Evolutionary conservation across 2,113 vertebrate genomes (phyloP).

Genomic region (Baryphthengus martii): DNA sequence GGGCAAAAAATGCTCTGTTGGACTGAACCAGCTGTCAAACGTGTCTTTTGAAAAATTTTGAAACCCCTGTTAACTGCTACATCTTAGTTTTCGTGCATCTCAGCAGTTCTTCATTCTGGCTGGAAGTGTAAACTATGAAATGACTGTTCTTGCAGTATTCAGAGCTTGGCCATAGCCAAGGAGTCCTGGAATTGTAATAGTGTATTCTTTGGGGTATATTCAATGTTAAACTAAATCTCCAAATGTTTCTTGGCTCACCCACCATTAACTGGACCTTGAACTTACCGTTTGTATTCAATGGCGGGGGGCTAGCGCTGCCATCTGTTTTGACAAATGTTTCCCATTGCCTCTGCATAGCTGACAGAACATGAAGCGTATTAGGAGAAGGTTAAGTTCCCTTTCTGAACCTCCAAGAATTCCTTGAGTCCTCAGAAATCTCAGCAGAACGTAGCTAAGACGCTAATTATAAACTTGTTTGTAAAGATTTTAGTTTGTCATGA

Average conservation of each 20-base stretch:
- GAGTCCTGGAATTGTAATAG: background rate
- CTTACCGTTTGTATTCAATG: background rate
- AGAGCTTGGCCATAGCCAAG: background rate
- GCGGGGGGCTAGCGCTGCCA: background rate
- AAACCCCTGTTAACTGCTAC: background rate
- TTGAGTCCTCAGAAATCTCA: background rate
- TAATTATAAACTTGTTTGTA: background rate
- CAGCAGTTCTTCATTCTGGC: background rate
- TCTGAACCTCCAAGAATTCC: background rate
- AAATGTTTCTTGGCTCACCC: constrained; percentile 11
- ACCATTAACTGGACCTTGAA: constrained; percentile 24
- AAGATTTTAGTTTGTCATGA: background rate
- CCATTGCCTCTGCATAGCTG: constrained; percentile 13
- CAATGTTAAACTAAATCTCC: background rate
- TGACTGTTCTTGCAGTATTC: background rate
- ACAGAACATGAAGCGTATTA: background rate
- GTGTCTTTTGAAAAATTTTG: background rate
- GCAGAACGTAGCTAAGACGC: background rate
- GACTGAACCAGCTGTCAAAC: background rate
- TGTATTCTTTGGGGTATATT: constrained; percentile 41
- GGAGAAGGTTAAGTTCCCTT: background rate
- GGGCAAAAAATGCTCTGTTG: background rate
- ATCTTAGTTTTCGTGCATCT: constrained; percentile 13
- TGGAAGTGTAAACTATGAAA: background rate
- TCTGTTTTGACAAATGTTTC: constrained; percentile 53